phyloP scores from a whole-genome alignment of 2,797 vertebrate genomes.

The Sebastes itinus region DNA sequence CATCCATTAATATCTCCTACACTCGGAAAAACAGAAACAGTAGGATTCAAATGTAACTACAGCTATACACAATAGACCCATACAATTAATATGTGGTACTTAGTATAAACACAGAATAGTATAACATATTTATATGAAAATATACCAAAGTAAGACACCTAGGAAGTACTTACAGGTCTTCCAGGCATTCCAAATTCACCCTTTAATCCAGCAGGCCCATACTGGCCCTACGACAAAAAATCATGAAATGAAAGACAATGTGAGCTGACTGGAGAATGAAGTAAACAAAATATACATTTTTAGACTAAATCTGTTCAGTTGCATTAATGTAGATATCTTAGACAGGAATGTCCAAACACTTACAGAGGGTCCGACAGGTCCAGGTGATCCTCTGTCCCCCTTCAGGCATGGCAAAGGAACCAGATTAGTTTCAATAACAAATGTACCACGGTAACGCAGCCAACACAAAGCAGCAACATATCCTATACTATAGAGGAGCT shows the following conservation, averaged over 20 bases:
- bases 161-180: slow-evolving; percentile 88
- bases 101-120: neutral
- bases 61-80: neutral
- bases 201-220: slow-evolving; percentile 86
- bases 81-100: neutral
- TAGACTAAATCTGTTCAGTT: neutral
- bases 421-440: neutral
- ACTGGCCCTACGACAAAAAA: slow-evolving; percentile 70
- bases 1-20: neutral
- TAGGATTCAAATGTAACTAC: neutral
- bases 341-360: slow-evolving; percentile 35
- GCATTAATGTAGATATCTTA: neutral
- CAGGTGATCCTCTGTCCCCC: slow-evolving; percentile 79
- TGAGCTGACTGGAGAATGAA: neutral
- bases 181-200: slow-evolving; percentile 98
- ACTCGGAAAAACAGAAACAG: neutral
- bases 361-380: slow-evolving; percentile 81
- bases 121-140: neutral
- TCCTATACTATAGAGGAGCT: neutral
- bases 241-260: neutral
- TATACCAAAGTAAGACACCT: neutral
- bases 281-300: neutral
- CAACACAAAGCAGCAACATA: neutral
- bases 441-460: neutral
- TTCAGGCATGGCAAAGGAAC: slow-evolving; percentile 15